phyloP scores from a whole-genome alignment of 2,888 invertebrate species.

The Cyaniris semiargus region DNA sequence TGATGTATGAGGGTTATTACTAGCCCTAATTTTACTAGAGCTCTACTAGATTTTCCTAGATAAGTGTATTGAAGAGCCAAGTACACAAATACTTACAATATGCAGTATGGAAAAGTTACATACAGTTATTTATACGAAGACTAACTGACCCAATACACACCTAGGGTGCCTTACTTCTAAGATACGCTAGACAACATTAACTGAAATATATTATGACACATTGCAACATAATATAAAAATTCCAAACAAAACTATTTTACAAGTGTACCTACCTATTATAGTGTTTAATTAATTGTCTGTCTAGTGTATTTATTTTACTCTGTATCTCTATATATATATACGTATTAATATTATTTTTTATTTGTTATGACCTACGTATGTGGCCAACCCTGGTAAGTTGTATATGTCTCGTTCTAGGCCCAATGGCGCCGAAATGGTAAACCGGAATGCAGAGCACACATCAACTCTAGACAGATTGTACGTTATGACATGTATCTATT shows the following conservation, averaged over 20 bases:
- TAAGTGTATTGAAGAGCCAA: not conserved
- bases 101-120: too few relatives aligned
- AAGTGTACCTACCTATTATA: too few relatives aligned
- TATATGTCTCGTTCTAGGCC: constrained; percentile 76
- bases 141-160: too few relatives aligned
- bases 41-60: not conserved
- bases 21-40: not conserved
- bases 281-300: not conserved
- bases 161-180: not conserved
- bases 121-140: too few relatives aligned
- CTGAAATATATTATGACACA: too few relatives aligned
- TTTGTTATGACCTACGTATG: not conserved
- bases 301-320: not conserved
- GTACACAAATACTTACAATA: too few relatives aligned
- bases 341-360: not conserved
- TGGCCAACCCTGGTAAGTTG: constrained; percentile 34
- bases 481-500: constrained; percentile 54
- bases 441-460: constrained; percentile 76
- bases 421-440: constrained; percentile 76
- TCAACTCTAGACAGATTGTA: constrained; percentile 79
- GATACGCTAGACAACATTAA: not conserved
- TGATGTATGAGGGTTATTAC: too few relatives aligned
- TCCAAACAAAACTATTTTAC: not conserved
- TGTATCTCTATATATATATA: not conserved
- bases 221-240: not conserved